Conservation (phyloP, 1,140 invertebrate genomes). For the Scaptomyza hsui region DNA sequence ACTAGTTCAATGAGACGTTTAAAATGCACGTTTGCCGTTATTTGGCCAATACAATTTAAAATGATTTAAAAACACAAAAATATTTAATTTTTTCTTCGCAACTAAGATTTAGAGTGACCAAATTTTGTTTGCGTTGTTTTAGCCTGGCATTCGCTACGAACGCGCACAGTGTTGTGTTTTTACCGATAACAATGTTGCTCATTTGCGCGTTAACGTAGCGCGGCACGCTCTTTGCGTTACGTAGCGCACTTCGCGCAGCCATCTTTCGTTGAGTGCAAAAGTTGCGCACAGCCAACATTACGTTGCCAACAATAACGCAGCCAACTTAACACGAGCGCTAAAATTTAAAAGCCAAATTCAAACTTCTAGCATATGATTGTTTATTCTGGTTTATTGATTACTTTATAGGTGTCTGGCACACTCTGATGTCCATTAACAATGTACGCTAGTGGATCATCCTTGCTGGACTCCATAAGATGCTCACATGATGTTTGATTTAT, state of each 20-base stretch:
- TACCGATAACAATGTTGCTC: constrained; percentile 3
- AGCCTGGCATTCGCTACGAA: constrained; percentile 31
- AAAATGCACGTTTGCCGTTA: constrained; percentile 26
- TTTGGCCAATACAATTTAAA: constrained; percentile 30
- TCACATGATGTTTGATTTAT: constrained; percentile 87
- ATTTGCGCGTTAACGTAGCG: constrained; percentile 4
- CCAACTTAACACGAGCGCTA: constrained; percentile 24
- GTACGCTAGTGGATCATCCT: constrained; percentile 78
- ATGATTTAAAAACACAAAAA: constrained; percentile 60
- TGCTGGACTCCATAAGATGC: constrained; percentile 76
- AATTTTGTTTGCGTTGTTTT: constrained; percentile 52
- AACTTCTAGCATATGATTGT: constrained; percentile 12
- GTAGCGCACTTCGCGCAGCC: background rate
- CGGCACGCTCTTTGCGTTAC: constrained; percentile 6
- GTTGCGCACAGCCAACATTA: constrained; percentile 2
- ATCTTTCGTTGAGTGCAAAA: constrained; percentile 8
- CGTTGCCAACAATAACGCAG: background rate
- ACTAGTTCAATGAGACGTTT: constrained; percentile 14
- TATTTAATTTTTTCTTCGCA: constrained; percentile 73
- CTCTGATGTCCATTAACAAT: constrained; percentile 66
- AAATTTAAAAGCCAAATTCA: background rate
- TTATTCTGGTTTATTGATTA: constrained; percentile 55
- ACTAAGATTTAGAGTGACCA: constrained; percentile 65
- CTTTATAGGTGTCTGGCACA: constrained; percentile 47
- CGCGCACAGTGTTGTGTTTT: constrained; percentile 26